Percentiles rank a stretch among this genome's conserved stretches.
Evolutionary conservation across 2,797 vertebrate species (phyloP).

Genomic region (Mallotus villosus): DNA sequence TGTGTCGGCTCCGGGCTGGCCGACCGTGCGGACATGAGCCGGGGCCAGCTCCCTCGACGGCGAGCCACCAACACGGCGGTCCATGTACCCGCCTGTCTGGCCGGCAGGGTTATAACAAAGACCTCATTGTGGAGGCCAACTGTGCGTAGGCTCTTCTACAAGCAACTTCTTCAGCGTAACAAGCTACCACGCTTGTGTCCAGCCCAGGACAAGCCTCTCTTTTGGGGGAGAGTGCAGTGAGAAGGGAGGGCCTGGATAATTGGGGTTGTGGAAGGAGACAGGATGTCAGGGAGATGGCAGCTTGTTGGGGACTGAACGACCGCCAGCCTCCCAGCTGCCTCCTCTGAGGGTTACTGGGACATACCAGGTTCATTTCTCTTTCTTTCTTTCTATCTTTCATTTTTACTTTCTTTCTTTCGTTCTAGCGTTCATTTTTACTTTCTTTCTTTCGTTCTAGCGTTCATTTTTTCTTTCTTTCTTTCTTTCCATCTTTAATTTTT

Average conservation of each 20-base stretch:
- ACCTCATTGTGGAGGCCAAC: conserved; percentile 38
- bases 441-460: too few relatives aligned
- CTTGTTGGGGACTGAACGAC: conserved; percentile 64
- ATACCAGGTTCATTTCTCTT: neutral
- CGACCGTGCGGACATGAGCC: conserved; percentile 6
- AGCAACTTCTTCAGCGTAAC: conserved; percentile 25
- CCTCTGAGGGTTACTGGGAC: conserved; percentile 42
- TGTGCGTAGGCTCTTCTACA: conserved; percentile 48
- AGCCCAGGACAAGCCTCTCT: conserved; percentile 51
- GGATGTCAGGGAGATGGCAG: conserved; percentile 51
- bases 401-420: neutral
- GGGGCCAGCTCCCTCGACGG: conserved; percentile 14
- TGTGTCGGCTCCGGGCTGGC: neutral
- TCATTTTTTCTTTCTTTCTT: too few relatives aligned
- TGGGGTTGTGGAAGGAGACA: conserved; percentile 18
- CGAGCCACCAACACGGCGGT: conserved; percentile 23
- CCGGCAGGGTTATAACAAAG: conserved; percentile 47
- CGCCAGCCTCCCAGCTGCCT: conserved; percentile 61
- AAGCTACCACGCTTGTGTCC: conserved; percentile 53
- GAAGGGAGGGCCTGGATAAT: conserved; percentile 20
- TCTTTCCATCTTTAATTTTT: too few relatives aligned
- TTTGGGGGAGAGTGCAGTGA: conserved; percentile 42
- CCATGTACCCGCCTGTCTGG: conserved; percentile 31
- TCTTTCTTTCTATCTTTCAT: neutral
- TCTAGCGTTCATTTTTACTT: neutral